These are phyloP conservation scores for Gobio gobio DNA, from an alignment of 2,113 vertebrate species.

Conservation along the genomic window DNA sequence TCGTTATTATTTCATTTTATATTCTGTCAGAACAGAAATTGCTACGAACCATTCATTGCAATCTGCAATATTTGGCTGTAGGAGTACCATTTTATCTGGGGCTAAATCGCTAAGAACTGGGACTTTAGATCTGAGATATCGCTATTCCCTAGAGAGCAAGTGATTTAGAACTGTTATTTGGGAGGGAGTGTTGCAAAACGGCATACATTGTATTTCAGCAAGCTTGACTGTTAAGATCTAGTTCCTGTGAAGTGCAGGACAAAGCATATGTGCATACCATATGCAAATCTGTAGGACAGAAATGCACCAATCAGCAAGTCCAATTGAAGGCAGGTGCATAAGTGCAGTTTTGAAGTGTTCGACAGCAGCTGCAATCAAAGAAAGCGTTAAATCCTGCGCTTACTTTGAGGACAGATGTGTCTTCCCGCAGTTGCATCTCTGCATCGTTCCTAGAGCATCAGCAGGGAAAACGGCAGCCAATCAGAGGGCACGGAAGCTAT, in stretches of 20 bases:
- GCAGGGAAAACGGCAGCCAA: not conserved
- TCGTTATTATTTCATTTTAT: not conserved
- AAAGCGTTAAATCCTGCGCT: not conserved
- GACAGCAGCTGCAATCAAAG: slow-evolving; percentile 31
- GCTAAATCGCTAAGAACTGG: slow-evolving; percentile 33
- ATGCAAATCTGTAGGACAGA: slow-evolving; percentile 8
- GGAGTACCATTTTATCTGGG: not conserved
- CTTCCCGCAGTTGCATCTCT: not conserved
- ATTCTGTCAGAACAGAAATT: not conserved
- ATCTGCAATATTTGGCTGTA: slow-evolving; percentile 11
- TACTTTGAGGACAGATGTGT: slow-evolving; percentile 37
- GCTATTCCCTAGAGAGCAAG: not conserved
- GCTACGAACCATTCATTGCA: slow-evolving; percentile 14
- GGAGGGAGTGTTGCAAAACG: not conserved
- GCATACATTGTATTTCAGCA: not conserved
- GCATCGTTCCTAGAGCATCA: slow-evolving; percentile 1
- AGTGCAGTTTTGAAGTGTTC: slow-evolving; percentile 21
- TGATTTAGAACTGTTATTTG: slow-evolving; percentile 6
- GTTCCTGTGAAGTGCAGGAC: not conserved
- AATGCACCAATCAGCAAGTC: not conserved
- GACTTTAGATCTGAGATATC: slow-evolving; percentile 9
- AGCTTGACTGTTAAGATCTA: slow-evolving; percentile 6
- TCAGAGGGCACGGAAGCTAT: slow-evolving; percentile 2
- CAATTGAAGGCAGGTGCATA: slow-evolving; percentile 18
- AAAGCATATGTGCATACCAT: slow-evolving; percentile 26